Conservation (phyloP, 1,140 invertebrate genomes). For the Scaptomyza montana region DNA sequence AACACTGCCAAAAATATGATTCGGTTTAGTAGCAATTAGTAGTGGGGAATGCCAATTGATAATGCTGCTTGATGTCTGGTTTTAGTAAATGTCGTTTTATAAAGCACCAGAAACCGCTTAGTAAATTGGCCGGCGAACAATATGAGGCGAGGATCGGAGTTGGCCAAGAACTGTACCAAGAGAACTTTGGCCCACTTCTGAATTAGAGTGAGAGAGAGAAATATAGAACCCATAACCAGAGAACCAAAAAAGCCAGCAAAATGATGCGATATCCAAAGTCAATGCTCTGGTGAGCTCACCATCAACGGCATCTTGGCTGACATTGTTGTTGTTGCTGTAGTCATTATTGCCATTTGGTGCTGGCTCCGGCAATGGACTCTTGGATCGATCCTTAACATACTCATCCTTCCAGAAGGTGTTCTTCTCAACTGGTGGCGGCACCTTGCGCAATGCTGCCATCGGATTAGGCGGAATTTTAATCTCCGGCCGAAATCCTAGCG, state of each 20-base stretch:
- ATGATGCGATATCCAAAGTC: constrained; percentile 26
- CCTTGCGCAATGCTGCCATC: constrained; percentile 85
- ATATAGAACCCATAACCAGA: constrained; percentile 11
- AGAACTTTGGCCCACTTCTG: constrained; percentile 25
- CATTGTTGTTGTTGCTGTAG: constrained; percentile 22
- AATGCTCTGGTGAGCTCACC: constrained; percentile 61
- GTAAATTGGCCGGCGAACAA: constrained; percentile 68
- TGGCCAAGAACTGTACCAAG: constrained; percentile 40
- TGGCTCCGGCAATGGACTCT: constrained; percentile 69
- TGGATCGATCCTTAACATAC: constrained; percentile 79
- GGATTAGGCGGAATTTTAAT: constrained; percentile 89
- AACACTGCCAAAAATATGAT: not conserved
- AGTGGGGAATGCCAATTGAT: constrained; percentile 57
- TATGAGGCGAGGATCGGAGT: constrained; percentile 47
- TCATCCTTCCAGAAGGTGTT: constrained; percentile 83
- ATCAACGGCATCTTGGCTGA: constrained; percentile 70
- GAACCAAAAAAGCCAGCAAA: constrained; percentile 35
- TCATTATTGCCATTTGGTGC: constrained; percentile 14
- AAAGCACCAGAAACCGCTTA: constrained; percentile 77
- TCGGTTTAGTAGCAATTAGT: constrained; percentile 49
- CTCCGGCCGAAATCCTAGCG: constrained; percentile 85
- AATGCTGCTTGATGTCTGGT: constrained; percentile 34
- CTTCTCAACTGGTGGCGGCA: constrained; percentile 84
- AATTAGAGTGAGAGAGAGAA: constrained; percentile 18
- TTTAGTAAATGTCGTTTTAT: constrained; percentile 66